A percentile compares a stretch with the other conserved stretches of the same genome.
Evolutionary conservation across 1,140 invertebrate genomes (phyloP).

Genomic region (Papilio helenus): DNA sequence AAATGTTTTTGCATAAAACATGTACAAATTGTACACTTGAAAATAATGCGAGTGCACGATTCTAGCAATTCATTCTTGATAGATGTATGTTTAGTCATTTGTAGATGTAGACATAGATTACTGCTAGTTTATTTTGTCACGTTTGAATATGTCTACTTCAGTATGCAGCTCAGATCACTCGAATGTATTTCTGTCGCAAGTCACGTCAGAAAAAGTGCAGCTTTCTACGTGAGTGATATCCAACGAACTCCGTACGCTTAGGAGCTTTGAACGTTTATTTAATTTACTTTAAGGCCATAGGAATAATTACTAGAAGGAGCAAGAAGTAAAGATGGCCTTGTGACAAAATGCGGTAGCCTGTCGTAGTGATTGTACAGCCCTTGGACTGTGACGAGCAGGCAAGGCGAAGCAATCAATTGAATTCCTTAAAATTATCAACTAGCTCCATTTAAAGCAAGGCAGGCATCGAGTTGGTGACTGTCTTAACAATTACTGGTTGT

Average conservation of each 20-base stretch:
- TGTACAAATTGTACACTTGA: not conserved
- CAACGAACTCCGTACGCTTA: constrained; percentile 46
- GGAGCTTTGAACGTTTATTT: constrained; percentile 62
- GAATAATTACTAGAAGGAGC: constrained; percentile 67
- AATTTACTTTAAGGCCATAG: constrained; percentile 63
- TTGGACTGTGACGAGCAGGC: constrained; percentile 26
- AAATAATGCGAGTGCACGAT: not conserved
- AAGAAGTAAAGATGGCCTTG: constrained; percentile 69
- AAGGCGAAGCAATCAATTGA: constrained; percentile 28
- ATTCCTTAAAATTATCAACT: constrained; percentile 24
- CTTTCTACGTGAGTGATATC: constrained; percentile 67
- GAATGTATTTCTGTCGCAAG: constrained; percentile 51
- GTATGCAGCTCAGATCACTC: constrained; percentile 51
- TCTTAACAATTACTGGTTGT: constrained; percentile 10
- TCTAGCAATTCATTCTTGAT: constrained; percentile 25
- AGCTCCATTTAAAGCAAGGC: constrained; percentile 4
- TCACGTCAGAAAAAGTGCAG: constrained; percentile 71
- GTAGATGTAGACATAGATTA: constrained; percentile 29
- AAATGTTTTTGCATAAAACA: not conserved
- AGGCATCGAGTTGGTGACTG: not conserved
- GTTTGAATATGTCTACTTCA: constrained; percentile 44
- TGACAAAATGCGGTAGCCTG: constrained; percentile 32
- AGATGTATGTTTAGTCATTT: not conserved
- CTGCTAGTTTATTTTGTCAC: constrained; percentile 40
- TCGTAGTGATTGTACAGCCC: constrained; percentile 30